These are phyloP conservation scores for Xanthia togata DNA, from an alignment of 2,888 invertebrate genomes.

Conservation along the genomic window DNA sequence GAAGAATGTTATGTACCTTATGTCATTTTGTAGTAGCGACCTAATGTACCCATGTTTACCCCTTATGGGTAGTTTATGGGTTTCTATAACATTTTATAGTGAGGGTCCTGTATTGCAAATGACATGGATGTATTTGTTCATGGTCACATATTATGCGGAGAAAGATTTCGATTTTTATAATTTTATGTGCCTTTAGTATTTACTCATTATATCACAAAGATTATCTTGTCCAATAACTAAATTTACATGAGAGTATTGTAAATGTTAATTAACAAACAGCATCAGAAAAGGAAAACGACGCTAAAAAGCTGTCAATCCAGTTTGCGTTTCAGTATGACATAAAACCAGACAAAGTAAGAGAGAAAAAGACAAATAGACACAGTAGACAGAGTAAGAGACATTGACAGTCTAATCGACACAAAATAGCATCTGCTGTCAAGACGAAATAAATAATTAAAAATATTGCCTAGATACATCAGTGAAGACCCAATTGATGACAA, in stretches of 20 bases:
- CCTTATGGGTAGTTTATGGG: slow-evolving; percentile 57
- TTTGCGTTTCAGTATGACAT: not conserved
- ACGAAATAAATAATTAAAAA: not conserved
- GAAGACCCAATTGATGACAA: not conserved
- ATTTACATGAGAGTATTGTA: not conserved
- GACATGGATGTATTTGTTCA: slow-evolving; percentile 47
- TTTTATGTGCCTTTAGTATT: not conserved
- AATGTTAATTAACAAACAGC: not conserved
- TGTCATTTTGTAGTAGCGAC: slow-evolving; percentile 68
- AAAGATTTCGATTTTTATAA: not conserved
- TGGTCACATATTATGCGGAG: not conserved
- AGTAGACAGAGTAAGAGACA: not conserved
- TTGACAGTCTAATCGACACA: too few relatives aligned
- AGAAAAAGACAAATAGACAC: not conserved
- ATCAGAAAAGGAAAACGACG: not conserved
- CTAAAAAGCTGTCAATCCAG: not conserved
- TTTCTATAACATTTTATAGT: slow-evolving; percentile 60
- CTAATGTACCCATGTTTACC: slow-evolving; percentile 67
- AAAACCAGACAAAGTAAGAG: not conserved
- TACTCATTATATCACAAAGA: not conserved
- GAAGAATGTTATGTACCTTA: slow-evolving; percentile 64
- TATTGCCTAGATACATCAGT: not conserved
- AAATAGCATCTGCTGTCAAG: not conserved
- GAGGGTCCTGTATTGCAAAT: slow-evolving; percentile 44
- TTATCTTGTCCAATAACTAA: not conserved